Base-by-base conservation (phyloP, 2,888 invertebrate genomes). In the Calameuta pallipes region DNA sequence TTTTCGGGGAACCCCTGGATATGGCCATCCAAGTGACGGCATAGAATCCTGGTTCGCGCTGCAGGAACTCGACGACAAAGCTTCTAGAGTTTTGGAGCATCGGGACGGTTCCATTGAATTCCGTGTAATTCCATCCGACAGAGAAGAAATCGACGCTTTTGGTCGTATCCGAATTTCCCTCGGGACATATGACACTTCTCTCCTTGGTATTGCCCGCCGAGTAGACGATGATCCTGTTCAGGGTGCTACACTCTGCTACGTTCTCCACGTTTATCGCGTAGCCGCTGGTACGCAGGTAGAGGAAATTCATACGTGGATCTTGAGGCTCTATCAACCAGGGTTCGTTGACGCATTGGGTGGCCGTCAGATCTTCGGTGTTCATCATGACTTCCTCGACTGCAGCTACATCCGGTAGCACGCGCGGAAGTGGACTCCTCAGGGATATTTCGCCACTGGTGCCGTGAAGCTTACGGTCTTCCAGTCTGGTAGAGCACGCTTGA, bases 241-340 rank as follows among this genome's bases (percentile, higher is more conserved):
- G 93, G 1, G 95, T 96, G 0, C 94, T 92, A 87, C 96, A 96
- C 69, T 91, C 89, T 74, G 90, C 88, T n/a, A 91, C 87, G 80
- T 90, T 90, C 81, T 92, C 85, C 90, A 86, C 82, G 89, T 92
- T 87, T 75, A 95, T 92, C 90, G 94, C 93, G 85, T 93, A 94
- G 0, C 96, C 96, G 78, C 94, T 94, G 23, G 96, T 92, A 90
- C 95, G 95, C 12, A 96, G 91, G 86, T 95, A 96, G 70, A 96
- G 92, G 88, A 95, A 96, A 89, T 95, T 94, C 78, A 94, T 94
- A 75, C 93, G 92, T 1, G 94, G 93, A 83, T 95, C 95, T 84
- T 95, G 95, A 0, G 96, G 96, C 88, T 96, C 96, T 78, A 96
- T 95, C 1, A 96, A 92, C 96, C 96, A 96, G 1, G 96, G 96